Percentiles rank a stretch among this genome's conserved stretches.
Evolutionary conservation across 64 coral and sea anemone species (phyloP).

Genomic region (Platygyra sinensis): DNA sequence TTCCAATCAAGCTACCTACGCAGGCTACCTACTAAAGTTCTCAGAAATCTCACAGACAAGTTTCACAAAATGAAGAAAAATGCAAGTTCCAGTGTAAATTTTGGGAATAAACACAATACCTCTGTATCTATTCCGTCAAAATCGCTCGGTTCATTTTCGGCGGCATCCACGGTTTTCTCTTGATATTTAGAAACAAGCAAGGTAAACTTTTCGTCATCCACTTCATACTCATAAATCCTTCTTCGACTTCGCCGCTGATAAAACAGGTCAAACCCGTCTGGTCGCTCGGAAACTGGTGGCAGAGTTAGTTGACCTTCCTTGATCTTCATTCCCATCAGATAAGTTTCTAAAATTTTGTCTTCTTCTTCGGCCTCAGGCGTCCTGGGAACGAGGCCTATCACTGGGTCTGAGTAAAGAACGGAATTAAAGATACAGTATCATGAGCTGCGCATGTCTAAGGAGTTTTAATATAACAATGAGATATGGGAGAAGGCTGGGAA

Average conservation of each 20-base stretch:
- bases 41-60: no score
- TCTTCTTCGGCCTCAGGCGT: constrained; percentile 17
- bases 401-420: background rate
- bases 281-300: constrained; percentile 9
- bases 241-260: background rate
- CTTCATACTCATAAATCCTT: constrained; percentile 3
- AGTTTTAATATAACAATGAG: no score
- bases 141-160: background rate
- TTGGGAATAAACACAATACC: background rate
- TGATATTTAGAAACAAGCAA: constrained; percentile 15
- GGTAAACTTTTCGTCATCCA: background rate
- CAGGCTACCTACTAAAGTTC: no score
- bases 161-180: background rate
- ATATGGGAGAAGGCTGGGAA: no score
- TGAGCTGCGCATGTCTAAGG: no score
- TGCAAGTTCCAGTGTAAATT: no score
- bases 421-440: no score
- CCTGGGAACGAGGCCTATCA: background rate
- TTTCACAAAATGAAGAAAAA: no score
- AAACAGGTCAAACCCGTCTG: constrained; percentile 4
- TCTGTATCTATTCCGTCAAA: background rate
- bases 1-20: no score
- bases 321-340: constrained; percentile 5
- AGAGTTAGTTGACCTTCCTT: background rate
- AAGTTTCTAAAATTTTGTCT: constrained; percentile 1